These are phyloP conservation scores for Grantiella picta DNA, from an alignment of 2,113 vertebrate species.

Conservation along the genomic window DNA sequence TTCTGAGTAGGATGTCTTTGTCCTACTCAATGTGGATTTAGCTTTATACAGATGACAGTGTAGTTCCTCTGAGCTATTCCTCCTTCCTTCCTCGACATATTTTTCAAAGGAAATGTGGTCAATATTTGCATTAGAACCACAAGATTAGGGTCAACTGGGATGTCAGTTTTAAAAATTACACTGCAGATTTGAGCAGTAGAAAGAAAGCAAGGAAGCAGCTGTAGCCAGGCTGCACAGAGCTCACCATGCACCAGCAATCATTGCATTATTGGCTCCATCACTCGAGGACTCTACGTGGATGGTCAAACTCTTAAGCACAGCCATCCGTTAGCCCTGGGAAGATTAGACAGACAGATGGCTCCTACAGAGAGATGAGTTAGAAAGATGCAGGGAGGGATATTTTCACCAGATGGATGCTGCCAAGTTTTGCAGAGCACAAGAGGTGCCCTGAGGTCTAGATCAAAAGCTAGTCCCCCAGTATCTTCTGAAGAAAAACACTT, in stretches of 20 bases:
- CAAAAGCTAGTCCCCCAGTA: neutral
- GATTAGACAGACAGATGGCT: conserved; percentile 52
- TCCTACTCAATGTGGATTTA: neutral
- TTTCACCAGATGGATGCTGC: conserved; percentile 26
- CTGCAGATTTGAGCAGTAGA: neutral
- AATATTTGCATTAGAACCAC: conserved; percentile 15
- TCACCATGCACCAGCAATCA: neutral
- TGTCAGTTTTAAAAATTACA: neutral
- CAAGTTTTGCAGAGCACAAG: conserved; percentile 16
- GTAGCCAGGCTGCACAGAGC: neutral
- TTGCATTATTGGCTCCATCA: neutral
- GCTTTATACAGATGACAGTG: neutral
- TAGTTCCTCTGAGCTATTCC: neutral
- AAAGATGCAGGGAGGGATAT: conserved; percentile 20
- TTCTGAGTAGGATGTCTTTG: neutral
- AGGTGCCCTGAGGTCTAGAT: conserved; percentile 13
- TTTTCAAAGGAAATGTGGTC: neutral
- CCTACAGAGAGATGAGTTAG: conserved; percentile 24
- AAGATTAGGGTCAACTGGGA: neutral
- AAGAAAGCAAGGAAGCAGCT: neutral
- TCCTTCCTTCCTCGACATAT: neutral
- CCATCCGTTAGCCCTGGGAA: neutral
- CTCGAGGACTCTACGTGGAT: neutral
- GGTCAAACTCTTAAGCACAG: conserved; percentile 35
- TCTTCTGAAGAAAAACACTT: neutral